Percentiles rank a stretch among this genome's conserved stretches.
These are phyloP conservation scores for Archaeoteleia sp. DNA, from an alignment of 2,888 invertebrate species.

Conservation along the genomic window DNA sequence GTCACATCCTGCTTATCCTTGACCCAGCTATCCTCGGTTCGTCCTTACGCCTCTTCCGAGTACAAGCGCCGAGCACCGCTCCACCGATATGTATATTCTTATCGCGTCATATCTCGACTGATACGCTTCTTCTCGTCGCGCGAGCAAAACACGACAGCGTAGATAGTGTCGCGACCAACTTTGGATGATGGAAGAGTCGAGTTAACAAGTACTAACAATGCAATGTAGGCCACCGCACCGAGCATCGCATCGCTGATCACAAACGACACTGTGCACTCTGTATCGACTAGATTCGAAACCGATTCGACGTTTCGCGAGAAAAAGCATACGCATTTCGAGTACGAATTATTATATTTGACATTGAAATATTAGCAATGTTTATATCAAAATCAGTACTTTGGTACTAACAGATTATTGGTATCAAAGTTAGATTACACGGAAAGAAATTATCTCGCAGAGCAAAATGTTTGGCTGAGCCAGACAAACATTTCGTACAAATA, in stretches of 20 bases:
- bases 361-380: too few relatives aligned
- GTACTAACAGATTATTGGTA: too few relatives aligned
- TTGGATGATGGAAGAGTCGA: slow-evolving; percentile 4
- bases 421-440: too few relatives aligned
- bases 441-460: too few relatives aligned
- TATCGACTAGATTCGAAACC: not conserved
- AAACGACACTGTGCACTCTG: slow-evolving; percentile 3
- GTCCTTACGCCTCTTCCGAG: slow-evolving; percentile 59
- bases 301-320: too few relatives aligned
- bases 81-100: slow-evolving; percentile 12
- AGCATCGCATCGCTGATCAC: slow-evolving; percentile 22
- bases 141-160: not conserved
- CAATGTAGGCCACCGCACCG: slow-evolving; percentile 41
- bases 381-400: too few relatives aligned
- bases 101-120: slow-evolving; percentile 7
- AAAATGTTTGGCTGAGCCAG: too few relatives aligned
- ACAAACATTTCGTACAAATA: too few relatives aligned
- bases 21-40: slow-evolving; percentile 66
- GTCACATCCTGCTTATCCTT: slow-evolving; percentile 74
- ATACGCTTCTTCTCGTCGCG: slow-evolving; percentile 16
- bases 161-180: slow-evolving; percentile 34
- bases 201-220: slow-evolving; percentile 8
- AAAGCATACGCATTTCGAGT: too few relatives aligned
- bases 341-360: too few relatives aligned
- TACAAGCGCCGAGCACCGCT: slow-evolving; percentile 6